Evolutionary conservation across 2,797 vertebrate species (phyloP).

Genomic region (Anabas testudineus): DNA sequence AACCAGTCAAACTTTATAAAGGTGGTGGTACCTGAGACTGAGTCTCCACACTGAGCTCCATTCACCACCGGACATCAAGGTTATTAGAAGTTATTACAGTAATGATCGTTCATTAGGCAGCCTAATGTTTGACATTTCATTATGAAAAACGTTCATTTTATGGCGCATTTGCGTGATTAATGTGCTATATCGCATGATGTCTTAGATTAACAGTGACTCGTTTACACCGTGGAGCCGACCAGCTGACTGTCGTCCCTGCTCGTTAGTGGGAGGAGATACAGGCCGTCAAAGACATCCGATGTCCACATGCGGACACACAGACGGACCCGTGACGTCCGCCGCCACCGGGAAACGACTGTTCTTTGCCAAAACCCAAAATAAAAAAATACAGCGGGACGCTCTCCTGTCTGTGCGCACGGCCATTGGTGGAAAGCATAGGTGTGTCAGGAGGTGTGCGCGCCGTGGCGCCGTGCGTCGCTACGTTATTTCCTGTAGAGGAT

Average conservation of each 20-base stretch:
- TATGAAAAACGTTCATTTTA: not conserved
- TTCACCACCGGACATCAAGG: not conserved
- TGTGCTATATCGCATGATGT: not conserved
- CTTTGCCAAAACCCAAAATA: not conserved
- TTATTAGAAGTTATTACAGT: not conserved
- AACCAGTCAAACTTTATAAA: too few relatives aligned
- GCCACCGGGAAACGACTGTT: conserved; percentile 18
- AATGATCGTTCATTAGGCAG: not conserved
- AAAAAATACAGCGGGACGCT: not conserved
- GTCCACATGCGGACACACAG: not conserved
- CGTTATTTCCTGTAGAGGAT: conserved; percentile 64
- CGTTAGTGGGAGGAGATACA: not conserved
- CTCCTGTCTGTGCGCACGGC: not conserved
- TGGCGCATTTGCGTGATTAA: not conserved
- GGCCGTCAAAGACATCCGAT: not conserved
- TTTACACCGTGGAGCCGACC: not conserved
- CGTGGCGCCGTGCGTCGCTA: conserved; percentile 2
- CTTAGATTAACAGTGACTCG: not conserved
- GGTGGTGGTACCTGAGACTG: too few relatives aligned
- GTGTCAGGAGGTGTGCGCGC: conserved; percentile 73
- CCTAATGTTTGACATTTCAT: not conserved
- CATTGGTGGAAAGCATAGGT: conserved; percentile 78
- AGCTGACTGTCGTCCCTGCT: not conserved
- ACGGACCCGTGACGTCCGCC: not conserved
- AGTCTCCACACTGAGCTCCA: too few relatives aligned